Base-by-base conservation (phyloP, 2,888 invertebrate genomes). In the Conchocele bisecta region DNA sequence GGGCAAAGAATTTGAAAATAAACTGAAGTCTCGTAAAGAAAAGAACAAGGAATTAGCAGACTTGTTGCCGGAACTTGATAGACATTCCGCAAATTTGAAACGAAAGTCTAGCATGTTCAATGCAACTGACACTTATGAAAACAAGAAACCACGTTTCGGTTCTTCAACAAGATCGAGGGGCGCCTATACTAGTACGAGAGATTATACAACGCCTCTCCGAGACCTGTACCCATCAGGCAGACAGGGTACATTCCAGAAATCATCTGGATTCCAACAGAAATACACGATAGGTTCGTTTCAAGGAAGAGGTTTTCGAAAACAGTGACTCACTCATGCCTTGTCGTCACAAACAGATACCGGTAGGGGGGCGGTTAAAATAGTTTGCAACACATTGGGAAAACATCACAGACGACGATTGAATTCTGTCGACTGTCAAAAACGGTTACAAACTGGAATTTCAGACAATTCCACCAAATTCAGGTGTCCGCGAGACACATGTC, bases 311-410 rank as follows among this genome's bases (percentile, higher is more conserved):
- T n/a, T n/a, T n/a, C n/a, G n/a, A 5, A 50, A 29, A 28, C 9
- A 50, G 31, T 50, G 46, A 46, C 46, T 17, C 4, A 4, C 15
- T 29, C 28, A 51, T 51, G 2, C 1, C 17, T 22, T 33, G 17
- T 37, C 56, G 66, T n/a, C n/a, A n/a, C n/a, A n/a, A n/a, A 35
- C 66, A 72, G 63, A 67, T 72, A 57, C 66, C 67, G 20, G 61
- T 67, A 31, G 71, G 71, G 50, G 65, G 60, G 26, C 26, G 60
- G 41, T 33, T 65, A 20, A 17, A n/a, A 26, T 39, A 53, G 31
- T 58, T 58, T 28, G 22, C 35, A 46, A 29, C 31, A 2, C 7
- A 46, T 22, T 58, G 58, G 58, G 58, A 58, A 58, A 42, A 24
- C 15, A 58, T 58, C 11, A 58, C 46, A 46, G 33, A 42, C 6